phyloP scores from a whole-genome alignment of 1,140 invertebrate species.

The Phthorimaea operculella region DNA sequence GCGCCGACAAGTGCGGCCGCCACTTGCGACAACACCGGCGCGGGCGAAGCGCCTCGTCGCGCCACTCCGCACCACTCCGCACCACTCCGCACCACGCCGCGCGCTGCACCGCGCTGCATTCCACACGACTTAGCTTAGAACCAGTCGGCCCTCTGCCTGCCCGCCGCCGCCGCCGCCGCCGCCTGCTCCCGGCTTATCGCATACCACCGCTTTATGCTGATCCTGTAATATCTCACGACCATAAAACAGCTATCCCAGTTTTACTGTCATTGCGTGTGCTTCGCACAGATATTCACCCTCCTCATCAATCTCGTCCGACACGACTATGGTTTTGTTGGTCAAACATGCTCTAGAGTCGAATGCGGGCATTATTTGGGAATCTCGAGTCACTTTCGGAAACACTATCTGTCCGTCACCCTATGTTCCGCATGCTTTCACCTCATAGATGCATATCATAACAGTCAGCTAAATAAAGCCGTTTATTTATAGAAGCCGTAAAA shows the following conservation, averaged over 20 bases:
- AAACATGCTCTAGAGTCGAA: no score
- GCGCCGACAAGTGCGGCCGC: conserved; percentile 62
- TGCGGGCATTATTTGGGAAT: no score
- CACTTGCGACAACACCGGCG: conserved; percentile 60
- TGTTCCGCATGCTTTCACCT: conserved; percentile 4
- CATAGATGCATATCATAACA: conserved; percentile 6
- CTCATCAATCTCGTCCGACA: no score
- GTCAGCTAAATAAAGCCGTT: conserved; percentile 4
- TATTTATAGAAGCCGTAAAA: conserved; percentile 5
- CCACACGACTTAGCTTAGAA: conserved; percentile 62
- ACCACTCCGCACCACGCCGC: conserved; percentile 37
- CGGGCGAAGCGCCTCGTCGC: conserved; percentile 20
- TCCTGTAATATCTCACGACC: no score
- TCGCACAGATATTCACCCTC: no score
- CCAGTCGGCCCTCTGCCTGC: conserved; percentile 47
- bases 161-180: background rate
- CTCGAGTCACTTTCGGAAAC: background rate
- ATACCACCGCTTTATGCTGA: no score
- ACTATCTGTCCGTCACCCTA: conserved; percentile 4
- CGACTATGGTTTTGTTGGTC: no score
- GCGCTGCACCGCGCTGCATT: conserved; percentile 42
- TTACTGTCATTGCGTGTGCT: no score
- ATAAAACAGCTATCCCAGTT: no score
- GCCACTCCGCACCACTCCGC: conserved; percentile 49
- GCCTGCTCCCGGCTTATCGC: background rate